Evolutionary conservation across 1,140 invertebrate genomes (phyloP), one percentile per base, ranked within the genome.

Genomic region (Amyelois transitella): DNA sequence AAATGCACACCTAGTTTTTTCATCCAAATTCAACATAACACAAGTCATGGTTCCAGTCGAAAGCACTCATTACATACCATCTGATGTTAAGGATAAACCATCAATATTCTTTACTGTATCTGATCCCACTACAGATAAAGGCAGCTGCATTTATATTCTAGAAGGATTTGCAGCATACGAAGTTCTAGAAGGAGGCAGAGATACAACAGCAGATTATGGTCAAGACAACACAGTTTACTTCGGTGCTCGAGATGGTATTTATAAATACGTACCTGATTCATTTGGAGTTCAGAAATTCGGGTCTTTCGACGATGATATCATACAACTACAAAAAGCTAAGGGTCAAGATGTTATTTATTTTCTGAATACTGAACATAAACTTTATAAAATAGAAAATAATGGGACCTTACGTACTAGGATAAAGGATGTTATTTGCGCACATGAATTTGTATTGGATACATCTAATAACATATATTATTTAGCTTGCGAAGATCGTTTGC

Each of bases 291-390:
- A 75, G 22, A 81, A 76, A 62, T 77, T 53, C 49, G 77, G 78
- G 5, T 66, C 65, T 0, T 80, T 79, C 19, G 60, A 22, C 14
- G 82, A 86, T 22, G 71, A 82, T 60, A 81, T 86, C 0, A 66
- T 75, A 2, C 80, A 81, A 56, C 57, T 86, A 28, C 79, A 81
- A 66, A 86, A 83, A 70, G 78, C 72, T 10, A 83, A 81, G 25
- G 72, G 72, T 5, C 53, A 50, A 10, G 78, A 83, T 53, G 44
- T 43, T 1, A 77, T 86, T 47, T 81, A 68, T 17, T 73, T 69
- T 50, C 51, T 86, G n/a, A 83, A 62, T 18, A 50, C 50, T 14
- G 64, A 73, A 10, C 55, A 74, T 6, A 73, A 67, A 60, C 18
- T 86, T 1, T 81, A 60, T 48, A 77, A 74, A 61, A 48, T 86